phyloP scores from a whole-genome alignment of 1,140 invertebrate genomes.

The Maniola jurtina region DNA sequence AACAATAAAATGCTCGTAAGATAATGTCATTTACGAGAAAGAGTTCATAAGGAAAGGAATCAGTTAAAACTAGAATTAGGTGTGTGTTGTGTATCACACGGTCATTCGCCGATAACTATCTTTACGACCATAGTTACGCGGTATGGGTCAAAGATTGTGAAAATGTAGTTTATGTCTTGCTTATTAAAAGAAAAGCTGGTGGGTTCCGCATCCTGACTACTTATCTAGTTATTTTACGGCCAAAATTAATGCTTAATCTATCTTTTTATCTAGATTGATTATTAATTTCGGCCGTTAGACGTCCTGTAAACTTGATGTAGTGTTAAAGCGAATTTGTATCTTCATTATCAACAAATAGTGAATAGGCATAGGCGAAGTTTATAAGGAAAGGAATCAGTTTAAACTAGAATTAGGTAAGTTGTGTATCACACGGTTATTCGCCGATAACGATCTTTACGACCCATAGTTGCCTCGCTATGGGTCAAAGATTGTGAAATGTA shows the following conservation, averaged over 20 bases:
- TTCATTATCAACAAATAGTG: neutral
- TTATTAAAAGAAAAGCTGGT: neutral
- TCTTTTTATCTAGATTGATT: no score
- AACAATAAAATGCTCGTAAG: no score
- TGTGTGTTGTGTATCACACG: neutral
- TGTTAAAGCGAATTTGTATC: neutral
- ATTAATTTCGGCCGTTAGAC: no score
- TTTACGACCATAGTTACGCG: conserved; percentile 14
- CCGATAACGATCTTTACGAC: conserved; percentile 30
- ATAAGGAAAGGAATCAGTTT: conserved; percentile 6
- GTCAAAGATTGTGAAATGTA: conserved; percentile 4
- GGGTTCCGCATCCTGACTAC: conserved; percentile 3
- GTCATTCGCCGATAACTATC: conserved; percentile 24
- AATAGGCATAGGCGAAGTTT: neutral
- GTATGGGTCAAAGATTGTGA: neutral
- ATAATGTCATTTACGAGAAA: no score
- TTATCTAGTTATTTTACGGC: no score
- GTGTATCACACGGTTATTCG: conserved; percentile 3
- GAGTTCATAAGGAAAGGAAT: neutral
- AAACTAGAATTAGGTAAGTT: conserved; percentile 11
- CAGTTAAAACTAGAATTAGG: conserved; percentile 19
- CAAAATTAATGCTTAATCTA: no score
- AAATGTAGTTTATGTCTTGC: neutral
- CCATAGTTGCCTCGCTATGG: neutral
- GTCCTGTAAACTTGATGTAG: no score